Evolutionary conservation across 2,797 vertebrate species (phyloP).

Genomic region (Lithobates sylvaticus): DNA sequence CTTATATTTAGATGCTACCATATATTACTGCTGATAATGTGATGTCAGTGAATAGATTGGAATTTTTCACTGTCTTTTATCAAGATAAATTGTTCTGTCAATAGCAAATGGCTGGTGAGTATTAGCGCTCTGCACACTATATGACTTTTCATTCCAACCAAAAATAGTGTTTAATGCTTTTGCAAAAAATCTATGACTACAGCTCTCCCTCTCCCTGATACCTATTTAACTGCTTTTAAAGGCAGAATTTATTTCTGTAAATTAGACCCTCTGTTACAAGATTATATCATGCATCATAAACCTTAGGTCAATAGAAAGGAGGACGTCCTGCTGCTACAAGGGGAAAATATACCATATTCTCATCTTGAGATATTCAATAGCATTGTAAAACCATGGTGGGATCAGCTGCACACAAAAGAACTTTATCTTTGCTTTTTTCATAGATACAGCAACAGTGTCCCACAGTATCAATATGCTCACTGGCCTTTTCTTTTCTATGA

Average conservation of each 20-base stretch:
- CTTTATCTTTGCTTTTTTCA: slow-evolving; percentile 83
- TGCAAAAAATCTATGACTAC: slow-evolving; percentile 84
- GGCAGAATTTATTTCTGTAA: slow-evolving; percentile 92
- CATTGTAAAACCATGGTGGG: slow-evolving; percentile 68
- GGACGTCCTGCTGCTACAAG: slow-evolving; percentile 77
- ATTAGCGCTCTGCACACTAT: slow-evolving; percentile 82
- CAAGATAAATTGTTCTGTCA: slow-evolving; percentile 96
- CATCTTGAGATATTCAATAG: slow-evolving; percentile 73
- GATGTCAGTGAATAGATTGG: slow-evolving; percentile 92
- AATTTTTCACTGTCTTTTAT: slow-evolving; percentile 95
- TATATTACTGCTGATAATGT: slow-evolving; percentile 93
- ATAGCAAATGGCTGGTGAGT: slow-evolving; percentile 88
- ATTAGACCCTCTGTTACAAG: slow-evolving; percentile 90
- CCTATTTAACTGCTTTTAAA: slow-evolving; percentile 96
- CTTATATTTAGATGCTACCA: slow-evolving; percentile 90
- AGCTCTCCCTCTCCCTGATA: slow-evolving; percentile 89
- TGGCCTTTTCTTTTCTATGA: slow-evolving; percentile 92
- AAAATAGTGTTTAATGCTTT: slow-evolving; percentile 92
- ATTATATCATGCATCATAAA: slow-evolving; percentile 94
- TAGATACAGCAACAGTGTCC: slow-evolving; percentile 76
- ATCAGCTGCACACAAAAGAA: slow-evolving; percentile 85
- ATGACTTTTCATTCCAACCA: slow-evolving; percentile 86
- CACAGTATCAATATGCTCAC: slow-evolving; percentile 93
- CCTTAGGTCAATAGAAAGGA: slow-evolving; percentile 91
- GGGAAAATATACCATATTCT: slow-evolving; percentile 76